A percentile compares a stretch with the other conserved stretches of the same genome.
Evolutionary conservation across 2,113 vertebrate species (phyloP).

Genomic region (Podilymbus podiceps): DNA sequence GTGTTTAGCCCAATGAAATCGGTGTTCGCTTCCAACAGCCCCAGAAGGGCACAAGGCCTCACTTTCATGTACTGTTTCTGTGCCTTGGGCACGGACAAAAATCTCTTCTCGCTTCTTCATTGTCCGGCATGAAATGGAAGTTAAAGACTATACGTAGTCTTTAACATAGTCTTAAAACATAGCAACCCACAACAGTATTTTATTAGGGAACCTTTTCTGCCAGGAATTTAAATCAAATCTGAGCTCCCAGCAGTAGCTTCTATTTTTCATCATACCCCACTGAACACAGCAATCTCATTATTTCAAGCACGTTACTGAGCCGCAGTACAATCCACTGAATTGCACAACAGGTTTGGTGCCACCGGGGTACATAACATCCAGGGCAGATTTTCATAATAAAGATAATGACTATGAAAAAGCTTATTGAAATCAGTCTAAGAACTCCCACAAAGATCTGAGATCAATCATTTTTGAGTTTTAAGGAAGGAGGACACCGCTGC

Average conservation of each 20-base stretch:
- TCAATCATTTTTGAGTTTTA: neutral
- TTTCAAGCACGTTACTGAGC: neutral
- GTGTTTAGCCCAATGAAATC: neutral
- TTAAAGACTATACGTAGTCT: neutral
- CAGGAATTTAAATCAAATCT: slow-evolving; percentile 33
- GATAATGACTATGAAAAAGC: neutral
- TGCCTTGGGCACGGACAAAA: neutral
- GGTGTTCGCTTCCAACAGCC: neutral
- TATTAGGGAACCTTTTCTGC: slow-evolving; percentile 5
- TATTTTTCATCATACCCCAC: slow-evolving; percentile 23
- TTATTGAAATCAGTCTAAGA: slow-evolving; percentile 18
- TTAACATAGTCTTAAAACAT: neutral
- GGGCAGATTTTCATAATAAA: slow-evolving; percentile 35
- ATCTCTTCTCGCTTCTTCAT: neutral
- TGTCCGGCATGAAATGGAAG: neutral
- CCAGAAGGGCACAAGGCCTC: neutral
- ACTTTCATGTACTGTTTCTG: neutral
- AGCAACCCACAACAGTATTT: neutral
- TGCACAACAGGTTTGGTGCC: slow-evolving; percentile 34
- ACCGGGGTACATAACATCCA: neutral
- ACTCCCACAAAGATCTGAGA: neutral
- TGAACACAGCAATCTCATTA: slow-evolving; percentile 49
- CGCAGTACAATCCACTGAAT: slow-evolving; percentile 27
- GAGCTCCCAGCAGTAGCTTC: slow-evolving; percentile 31
- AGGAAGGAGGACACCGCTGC: neutral